These are phyloP conservation scores for Orycteropus afer DNA, from an alignment of 2,113 vertebrate species.

Conservation along the genomic window DNA sequence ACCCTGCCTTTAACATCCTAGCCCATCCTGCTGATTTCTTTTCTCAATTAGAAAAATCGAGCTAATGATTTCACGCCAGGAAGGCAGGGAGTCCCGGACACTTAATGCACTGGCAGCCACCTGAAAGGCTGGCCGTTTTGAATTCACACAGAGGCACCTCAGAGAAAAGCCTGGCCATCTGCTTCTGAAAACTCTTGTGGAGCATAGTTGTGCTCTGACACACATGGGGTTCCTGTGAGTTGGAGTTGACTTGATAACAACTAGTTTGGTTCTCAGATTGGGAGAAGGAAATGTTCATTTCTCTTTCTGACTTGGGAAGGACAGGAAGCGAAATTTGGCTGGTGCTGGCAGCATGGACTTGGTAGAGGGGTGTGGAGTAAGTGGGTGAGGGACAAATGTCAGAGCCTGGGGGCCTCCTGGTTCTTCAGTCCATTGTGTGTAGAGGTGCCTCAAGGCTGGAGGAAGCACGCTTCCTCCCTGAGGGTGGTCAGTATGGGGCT, in stretches of 20 bases:
- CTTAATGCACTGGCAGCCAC: not conserved
- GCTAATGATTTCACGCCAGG: not conserved
- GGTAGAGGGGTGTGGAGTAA: not conserved
- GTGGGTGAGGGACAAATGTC: accelerated
- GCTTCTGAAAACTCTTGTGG: not conserved
- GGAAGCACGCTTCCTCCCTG: not conserved
- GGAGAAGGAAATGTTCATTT: not conserved
- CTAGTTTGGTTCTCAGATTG: not conserved
- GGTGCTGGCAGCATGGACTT: not conserved
- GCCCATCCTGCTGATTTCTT: not conserved
- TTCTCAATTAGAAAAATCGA: not conserved
- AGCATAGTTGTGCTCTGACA: not conserved
- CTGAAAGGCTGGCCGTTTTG: not conserved
- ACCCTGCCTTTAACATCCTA: not conserved
- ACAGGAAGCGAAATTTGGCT: not conserved
- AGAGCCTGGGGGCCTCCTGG: not conserved
- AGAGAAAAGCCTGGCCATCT: not conserved
- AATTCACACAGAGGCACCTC: not conserved
- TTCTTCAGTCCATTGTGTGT: not conserved
- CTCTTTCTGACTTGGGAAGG: not conserved
- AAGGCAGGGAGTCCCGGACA: not conserved
- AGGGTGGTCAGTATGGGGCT: not conserved
- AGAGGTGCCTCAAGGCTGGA: not conserved
- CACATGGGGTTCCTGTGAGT: not conserved
- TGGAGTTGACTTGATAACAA: too few species aligned